Conservation (phyloP, 2,113 vertebrate genomes). For the Hydrolagus affinis region DNA sequence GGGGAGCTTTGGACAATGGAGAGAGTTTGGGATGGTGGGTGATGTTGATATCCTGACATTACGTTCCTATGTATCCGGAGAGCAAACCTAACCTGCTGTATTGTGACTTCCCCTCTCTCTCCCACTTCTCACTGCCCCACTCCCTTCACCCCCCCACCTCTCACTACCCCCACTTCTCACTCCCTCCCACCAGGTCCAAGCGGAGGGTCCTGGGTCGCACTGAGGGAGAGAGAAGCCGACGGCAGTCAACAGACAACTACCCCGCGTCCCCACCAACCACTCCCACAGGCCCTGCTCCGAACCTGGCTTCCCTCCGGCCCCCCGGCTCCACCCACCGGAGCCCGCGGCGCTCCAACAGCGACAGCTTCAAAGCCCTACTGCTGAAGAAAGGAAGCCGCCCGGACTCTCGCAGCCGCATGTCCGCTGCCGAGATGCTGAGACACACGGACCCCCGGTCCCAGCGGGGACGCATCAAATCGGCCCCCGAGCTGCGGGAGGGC, state of each 20-base stretch:
- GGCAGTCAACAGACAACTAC: conserved; percentile 44
- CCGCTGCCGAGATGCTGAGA: conserved; percentile 86
- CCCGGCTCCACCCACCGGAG: conserved; percentile 79
- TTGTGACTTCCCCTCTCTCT: conserved; percentile 32
- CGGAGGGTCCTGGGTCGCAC: conserved; percentile 92
- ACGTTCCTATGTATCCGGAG: too few species aligned
- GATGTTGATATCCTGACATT: too few species aligned
- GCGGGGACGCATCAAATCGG: conserved; percentile 57
- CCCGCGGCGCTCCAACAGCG: conserved; percentile 80
- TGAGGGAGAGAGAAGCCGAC: conserved; percentile 70
- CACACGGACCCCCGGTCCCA: conserved; percentile 81
- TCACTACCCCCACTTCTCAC: too few species aligned
- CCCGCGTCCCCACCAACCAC: conserved; percentile 78
- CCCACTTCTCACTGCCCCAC: conserved; percentile 27
- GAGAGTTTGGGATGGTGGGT: too few species aligned
- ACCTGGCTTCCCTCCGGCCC: conserved; percentile 59
- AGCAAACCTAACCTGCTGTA: too few species aligned
- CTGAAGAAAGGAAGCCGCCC: conserved; percentile 88
- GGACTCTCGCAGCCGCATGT: conserved; percentile 85
- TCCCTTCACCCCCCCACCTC: not conserved
- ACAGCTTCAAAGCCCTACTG: conserved; percentile 96
- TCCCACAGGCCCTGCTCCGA: conserved; percentile 63
- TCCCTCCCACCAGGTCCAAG: conserved; percentile 70
- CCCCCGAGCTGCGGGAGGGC: conserved; percentile 49
- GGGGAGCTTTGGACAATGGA: too few species aligned